Percentiles rank a stretch among this genome's conserved stretches.
phyloP scores from a whole-genome alignment of 2,888 invertebrate genomes.

The Dicyrtomina minuta region DNA sequence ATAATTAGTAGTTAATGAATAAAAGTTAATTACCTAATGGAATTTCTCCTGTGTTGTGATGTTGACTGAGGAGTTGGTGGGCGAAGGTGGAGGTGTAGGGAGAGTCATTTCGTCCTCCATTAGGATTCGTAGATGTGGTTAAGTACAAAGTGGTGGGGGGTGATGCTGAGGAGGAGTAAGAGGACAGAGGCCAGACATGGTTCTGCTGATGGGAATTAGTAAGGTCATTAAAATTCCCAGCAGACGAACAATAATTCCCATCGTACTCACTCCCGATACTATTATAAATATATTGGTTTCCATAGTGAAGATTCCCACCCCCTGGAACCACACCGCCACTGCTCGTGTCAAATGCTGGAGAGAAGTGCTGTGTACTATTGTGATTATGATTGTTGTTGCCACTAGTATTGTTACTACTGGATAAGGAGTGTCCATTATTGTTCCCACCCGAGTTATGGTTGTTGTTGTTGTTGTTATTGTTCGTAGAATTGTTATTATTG shows the following conservation, averaged over 20 bases:
- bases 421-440: no score
- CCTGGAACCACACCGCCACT: neutral
- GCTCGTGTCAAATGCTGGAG: neutral
- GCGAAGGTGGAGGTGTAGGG: neutral
- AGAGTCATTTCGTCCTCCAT: conserved; percentile 6
- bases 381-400: neutral
- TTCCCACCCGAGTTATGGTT: no score
- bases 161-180: conserved; percentile 3
- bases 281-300: conserved; percentile 1
- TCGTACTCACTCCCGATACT: conserved; percentile 1
- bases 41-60: neutral
- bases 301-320: conserved; percentile 3
- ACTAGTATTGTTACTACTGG: neutral
- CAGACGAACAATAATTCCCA: neutral
- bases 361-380: neutral
- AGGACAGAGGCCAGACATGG: conserved; percentile 6
- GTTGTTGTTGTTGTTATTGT: no score
- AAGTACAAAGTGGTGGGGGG: conserved; percentile 9
- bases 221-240: neutral
- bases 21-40: neutral
- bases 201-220: neutral
- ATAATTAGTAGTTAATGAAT: neutral
- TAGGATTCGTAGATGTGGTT: neutral
- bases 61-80: no score
- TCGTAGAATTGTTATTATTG: neutral